Evolutionary conservation across 2,888 invertebrate species (phyloP).

Genomic region (Pristionchus arcanus): DNA sequence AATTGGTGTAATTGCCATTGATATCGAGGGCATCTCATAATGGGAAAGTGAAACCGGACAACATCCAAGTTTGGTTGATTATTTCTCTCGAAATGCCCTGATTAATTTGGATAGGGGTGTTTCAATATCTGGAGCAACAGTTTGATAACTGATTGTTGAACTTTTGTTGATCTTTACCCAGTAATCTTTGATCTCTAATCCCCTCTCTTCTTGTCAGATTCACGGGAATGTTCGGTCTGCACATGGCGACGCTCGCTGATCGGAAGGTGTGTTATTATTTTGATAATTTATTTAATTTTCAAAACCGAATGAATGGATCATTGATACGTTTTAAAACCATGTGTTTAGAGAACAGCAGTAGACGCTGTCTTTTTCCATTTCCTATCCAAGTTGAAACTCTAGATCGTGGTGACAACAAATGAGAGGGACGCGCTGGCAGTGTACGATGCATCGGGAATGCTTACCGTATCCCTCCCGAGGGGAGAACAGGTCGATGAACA

Average conservation of each 20-base stretch:
- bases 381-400: neutral
- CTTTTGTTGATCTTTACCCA: no score
- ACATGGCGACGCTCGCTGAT: conserved; percentile 76
- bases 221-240: conserved; percentile 77
- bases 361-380: neutral
- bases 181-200: neutral
- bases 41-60: no score
- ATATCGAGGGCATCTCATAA: no score
- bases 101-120: no score
- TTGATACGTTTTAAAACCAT: no score
- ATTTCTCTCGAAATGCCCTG: no score
- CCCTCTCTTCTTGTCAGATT: conserved; percentile 58
- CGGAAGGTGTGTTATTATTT: conserved; percentile 59
- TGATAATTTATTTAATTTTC: neutral
- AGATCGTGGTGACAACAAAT: conserved; percentile 75
- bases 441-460: conserved; percentile 74
- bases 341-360: no score
- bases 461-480: conserved; percentile 73
- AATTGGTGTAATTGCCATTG: no score
- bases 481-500: conserved; percentile 72
- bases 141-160: no score
- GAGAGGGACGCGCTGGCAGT: conserved; percentile 77
- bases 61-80: no score
- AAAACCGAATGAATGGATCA: no score
- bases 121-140: no score